phyloP scores from a whole-genome alignment of 1,140 invertebrate genomes.

The Metopolophium dirhodum region DNA sequence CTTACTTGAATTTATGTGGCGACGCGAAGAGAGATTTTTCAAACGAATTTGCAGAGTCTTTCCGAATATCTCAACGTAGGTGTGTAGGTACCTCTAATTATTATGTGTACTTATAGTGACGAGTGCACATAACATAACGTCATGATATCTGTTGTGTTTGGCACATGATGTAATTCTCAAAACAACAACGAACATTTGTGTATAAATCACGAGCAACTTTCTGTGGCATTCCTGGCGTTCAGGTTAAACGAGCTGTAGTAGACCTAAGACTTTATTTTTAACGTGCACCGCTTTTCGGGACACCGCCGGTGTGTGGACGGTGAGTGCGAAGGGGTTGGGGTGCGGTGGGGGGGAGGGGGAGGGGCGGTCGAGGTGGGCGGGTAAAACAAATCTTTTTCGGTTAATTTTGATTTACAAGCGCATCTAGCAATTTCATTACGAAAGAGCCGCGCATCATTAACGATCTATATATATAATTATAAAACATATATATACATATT shows the following conservation, averaged over 20 bases:
- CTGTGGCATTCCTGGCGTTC: neutral
- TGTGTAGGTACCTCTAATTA: neutral
- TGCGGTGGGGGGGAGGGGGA: too few species aligned
- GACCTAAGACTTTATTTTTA: conserved; percentile 55
- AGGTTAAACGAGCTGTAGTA: conserved; percentile 53
- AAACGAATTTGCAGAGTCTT: neutral
- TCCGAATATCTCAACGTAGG: neutral
- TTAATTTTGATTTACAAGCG: conserved; percentile 54
- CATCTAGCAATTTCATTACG: conserved; percentile 29
- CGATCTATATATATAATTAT: neutral
- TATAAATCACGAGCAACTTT: conserved; percentile 26
- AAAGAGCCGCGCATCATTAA: conserved; percentile 45
- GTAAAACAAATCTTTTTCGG: conserved; percentile 51
- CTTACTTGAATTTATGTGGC: neutral
- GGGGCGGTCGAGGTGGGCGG: conserved; percentile 3
- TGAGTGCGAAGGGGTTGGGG: too few species aligned
- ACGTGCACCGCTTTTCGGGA: neutral
- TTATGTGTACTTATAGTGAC: neutral
- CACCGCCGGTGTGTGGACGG: neutral
- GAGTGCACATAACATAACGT: neutral
- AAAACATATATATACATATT: neutral
- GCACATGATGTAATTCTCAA: conserved; percentile 3
- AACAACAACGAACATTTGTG: conserved; percentile 35
- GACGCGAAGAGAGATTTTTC: neutral
- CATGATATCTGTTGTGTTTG: conserved; percentile 30